Evolutionary conservation across 2,888 invertebrate species (phyloP).

Genomic region (Hypselothyrea guttata): DNA sequence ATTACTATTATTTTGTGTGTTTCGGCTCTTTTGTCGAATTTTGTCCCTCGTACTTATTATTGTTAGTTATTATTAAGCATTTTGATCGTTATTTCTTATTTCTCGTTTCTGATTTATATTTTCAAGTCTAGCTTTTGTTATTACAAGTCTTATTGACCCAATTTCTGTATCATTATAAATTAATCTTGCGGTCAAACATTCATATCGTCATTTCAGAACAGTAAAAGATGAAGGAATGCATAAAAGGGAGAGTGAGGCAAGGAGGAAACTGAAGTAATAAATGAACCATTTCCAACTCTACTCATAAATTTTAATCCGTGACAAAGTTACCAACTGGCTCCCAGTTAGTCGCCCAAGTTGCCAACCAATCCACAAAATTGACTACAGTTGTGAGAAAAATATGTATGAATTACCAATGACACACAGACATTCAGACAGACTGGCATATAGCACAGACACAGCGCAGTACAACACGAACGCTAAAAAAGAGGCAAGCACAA

Average conservation of each 20-base stretch:
- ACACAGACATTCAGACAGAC: conserved; percentile 13
- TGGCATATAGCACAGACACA: background rate
- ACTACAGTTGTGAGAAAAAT: conserved; percentile 44
- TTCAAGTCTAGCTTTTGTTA: conserved; percentile 37
- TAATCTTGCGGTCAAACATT: conserved; percentile 29
- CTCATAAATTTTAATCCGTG: conserved; percentile 64
- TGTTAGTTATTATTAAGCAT: conserved; percentile 56
- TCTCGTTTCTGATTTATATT: conserved; percentile 22
- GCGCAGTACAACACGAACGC: background rate
- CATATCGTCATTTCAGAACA: conserved; percentile 14
- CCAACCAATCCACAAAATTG: conserved; percentile 49
- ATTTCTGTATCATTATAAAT: conserved; percentile 43
- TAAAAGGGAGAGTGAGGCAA: background rate
- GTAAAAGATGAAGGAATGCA: background rate
- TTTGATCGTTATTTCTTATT: conserved; percentile 55
- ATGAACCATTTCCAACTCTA: conserved; percentile 39
- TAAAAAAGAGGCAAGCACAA: conserved; percentile 20
- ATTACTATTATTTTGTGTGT: background rate
- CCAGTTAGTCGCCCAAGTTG: conserved; percentile 54
- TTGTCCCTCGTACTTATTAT: conserved; percentile 69
- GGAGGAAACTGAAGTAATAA: conserved; percentile 21
- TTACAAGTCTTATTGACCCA: conserved; percentile 68
- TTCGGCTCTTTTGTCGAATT: conserved; percentile 41
- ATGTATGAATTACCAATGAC: conserved; percentile 72
- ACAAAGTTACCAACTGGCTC: conserved; percentile 64